phyloP scores from a whole-genome alignment of 53 echinoderm and acorn worm genomes.

The Echinarachnius parma region DNA sequence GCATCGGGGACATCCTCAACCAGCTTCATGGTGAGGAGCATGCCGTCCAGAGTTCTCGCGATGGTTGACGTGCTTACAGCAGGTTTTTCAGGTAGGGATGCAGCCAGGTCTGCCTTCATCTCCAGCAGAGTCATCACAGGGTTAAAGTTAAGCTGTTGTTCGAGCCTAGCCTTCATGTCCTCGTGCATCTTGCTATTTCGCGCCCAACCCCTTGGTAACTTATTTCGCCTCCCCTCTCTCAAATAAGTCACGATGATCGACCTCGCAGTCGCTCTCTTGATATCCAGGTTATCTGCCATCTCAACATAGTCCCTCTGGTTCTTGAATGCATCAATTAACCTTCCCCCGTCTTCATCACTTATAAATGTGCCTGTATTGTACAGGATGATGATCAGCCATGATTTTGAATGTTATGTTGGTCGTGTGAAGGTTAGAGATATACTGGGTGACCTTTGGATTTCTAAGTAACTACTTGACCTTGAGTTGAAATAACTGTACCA shows the following conservation, averaged over 20 bases:
- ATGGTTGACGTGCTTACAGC: slow-evolving; percentile 32
- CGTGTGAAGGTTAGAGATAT: too few species aligned
- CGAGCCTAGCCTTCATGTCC: slow-evolving; percentile 30
- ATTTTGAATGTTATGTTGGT: too few species aligned
- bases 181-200: slow-evolving; percentile 42
- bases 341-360: slow-evolving; percentile 25
- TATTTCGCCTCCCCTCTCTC: slow-evolving; percentile 24
- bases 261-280: slow-evolving; percentile 35
- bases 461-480: too few species aligned
- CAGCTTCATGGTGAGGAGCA: slow-evolving; percentile 28
- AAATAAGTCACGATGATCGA: slow-evolving; percentile 39
- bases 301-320: slow-evolving; percentile 37
- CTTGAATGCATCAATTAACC: slow-evolving; percentile 46
- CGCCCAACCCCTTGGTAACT: slow-evolving; percentile 38
- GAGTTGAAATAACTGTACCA: too few species aligned
- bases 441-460: too few species aligned
- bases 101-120: slow-evolving; percentile 34
- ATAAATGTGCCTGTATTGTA: slow-evolving; percentile 5
- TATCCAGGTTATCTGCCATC: slow-evolving; percentile 36
- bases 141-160: slow-evolving; percentile 14
- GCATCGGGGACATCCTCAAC: slow-evolving; percentile 11
- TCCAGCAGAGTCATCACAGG: slow-evolving; percentile 41
- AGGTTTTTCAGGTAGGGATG: slow-evolving; percentile 31
- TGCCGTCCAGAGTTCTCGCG: slow-evolving; percentile 35
- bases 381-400: background rate